Conservation (phyloP, 2,888 invertebrate genomes). For the Diabrotica balteata region DNA sequence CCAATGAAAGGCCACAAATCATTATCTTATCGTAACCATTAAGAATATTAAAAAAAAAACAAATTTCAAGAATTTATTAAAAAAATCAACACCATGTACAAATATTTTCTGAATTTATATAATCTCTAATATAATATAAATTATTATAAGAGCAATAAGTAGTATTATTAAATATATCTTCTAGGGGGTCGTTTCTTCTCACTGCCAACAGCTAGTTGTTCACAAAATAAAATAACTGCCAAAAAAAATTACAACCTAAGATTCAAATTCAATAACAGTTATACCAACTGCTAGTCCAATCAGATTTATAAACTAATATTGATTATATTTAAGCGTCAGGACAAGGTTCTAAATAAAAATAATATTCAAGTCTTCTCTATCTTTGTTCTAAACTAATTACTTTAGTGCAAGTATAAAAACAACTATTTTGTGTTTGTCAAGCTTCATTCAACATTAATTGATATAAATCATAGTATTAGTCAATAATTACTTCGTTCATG, state of each 20-base stretch:
- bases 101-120: slow-evolving; percentile 44
- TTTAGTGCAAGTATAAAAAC: slow-evolving; percentile 8
- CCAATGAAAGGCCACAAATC: too few relatives aligned
- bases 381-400: neutral
- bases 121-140: slow-evolving; percentile 20
- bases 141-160: slow-evolving; percentile 21
- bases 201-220: neutral
- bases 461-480: too few relatives aligned
- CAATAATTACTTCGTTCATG: too few relatives aligned
- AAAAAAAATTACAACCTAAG: neutral
- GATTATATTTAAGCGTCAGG: neutral
- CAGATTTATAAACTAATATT: neutral
- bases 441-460: neutral
- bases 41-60: too few relatives aligned
- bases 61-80: slow-evolving; percentile 47
- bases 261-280: neutral
- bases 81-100: slow-evolving; percentile 55
- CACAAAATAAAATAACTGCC: slow-evolving; percentile 7
- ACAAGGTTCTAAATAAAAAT: neutral
- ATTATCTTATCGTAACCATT: too few relatives aligned
- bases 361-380: neutral
- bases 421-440: neutral
- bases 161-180: neutral
- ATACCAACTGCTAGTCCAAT: neutral
- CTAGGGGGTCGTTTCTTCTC: slow-evolving; percentile 6